Percentiles rank a stretch among this genome's conserved stretches.
These are phyloP conservation scores for Hemicentrotus pulcherrimus DNA, from an alignment of 35 echinoderm and acorn worm species.

Conservation along the genomic window DNA sequence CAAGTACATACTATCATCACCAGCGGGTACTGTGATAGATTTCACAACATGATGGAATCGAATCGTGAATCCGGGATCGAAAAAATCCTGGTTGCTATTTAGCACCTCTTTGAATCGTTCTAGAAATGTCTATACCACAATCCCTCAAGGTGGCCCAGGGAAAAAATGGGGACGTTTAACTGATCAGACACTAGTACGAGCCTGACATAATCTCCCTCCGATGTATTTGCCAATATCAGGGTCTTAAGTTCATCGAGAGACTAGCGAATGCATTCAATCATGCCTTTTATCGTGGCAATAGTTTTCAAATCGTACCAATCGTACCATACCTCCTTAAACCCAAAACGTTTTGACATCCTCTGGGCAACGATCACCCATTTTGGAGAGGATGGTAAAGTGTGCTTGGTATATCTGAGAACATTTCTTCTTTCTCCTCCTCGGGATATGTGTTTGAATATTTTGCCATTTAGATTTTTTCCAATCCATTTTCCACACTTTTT, in stretches of 20 bases:
- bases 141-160: not conserved
- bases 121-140: not conserved
- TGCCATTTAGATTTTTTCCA: not conserved
- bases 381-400: not conserved
- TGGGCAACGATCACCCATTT: not conserved
- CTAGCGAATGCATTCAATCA: not conserved
- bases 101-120: not conserved
- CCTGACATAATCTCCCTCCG: not conserved
- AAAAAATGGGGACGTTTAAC: not conserved
- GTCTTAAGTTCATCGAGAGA: not conserved
- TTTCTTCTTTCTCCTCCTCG: not conserved
- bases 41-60: conserved; percentile 15
- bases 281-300: not conserved
- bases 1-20: not conserved
- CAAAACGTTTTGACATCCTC: conserved; percentile 18
- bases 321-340: conserved; percentile 8
- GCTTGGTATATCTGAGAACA: not conserved
- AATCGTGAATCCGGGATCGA: not conserved
- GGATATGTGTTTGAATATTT: not conserved
- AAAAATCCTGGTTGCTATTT: conserved; percentile 29
- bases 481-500: not conserved
- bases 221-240: not conserved
- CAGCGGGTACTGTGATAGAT: not conserved
- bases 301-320: not conserved
- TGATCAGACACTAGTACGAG: conserved; percentile 21